Conservation (phyloP, 1,140 invertebrate species). For the Oncopeltus fasciatus region DNA sequence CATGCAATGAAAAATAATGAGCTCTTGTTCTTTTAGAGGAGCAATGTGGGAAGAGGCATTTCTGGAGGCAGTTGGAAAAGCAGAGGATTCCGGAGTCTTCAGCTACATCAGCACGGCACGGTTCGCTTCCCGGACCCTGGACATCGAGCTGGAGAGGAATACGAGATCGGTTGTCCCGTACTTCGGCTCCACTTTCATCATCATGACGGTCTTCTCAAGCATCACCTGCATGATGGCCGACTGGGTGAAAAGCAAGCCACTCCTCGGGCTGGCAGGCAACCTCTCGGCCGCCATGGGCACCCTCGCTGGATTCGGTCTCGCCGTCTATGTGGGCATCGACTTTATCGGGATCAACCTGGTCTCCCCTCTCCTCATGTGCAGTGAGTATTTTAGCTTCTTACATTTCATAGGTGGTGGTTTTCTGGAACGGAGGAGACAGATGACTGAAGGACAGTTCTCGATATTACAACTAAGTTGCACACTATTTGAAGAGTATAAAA, state of each 20-base stretch:
- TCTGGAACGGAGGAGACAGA: no score
- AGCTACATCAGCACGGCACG: conserved; percentile 66
- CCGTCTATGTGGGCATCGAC: conserved; percentile 76
- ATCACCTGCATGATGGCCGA: conserved; percentile 65
- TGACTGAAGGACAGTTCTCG: no score
- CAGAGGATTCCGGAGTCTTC: conserved; percentile 54
- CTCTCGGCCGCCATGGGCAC: conserved; percentile 80
- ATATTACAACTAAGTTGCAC: no score
- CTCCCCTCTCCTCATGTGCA: conserved; percentile 87
- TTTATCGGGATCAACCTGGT: conserved; percentile 92
- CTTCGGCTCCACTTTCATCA: conserved; percentile 68
- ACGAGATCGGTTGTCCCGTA: conserved; percentile 77
- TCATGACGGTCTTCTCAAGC: conserved; percentile 69
- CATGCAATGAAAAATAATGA: not conserved
- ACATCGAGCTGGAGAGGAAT: conserved; percentile 78
- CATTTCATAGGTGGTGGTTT: no score
- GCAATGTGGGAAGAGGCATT: conserved; percentile 76
- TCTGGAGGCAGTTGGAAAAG: conserved; percentile 51
- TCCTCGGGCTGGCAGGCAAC: conserved; percentile 82
- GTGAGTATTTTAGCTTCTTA: no score
- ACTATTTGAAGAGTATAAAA: no score
- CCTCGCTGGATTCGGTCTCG: conserved; percentile 73
- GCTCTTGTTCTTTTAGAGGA: conserved; percentile 43
- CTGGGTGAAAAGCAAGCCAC: conserved; percentile 77
- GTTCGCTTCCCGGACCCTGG: conserved; percentile 73